phyloP scores from a whole-genome alignment of 2,888 invertebrate genomes.

The Aphidius colemani region DNA sequence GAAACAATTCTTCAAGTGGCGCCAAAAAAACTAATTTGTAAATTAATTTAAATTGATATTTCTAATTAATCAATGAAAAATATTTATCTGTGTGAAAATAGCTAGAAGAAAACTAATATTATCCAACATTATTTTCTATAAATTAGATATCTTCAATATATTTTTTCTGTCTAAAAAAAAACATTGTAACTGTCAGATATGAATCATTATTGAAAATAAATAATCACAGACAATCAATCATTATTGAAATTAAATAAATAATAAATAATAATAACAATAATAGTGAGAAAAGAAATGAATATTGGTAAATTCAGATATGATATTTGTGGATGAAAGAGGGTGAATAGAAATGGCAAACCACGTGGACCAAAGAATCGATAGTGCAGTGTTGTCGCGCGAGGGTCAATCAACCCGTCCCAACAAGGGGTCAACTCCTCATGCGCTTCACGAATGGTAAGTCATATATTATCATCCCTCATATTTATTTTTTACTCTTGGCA shows the following conservation, averaged over 20 bases:
- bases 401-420: constrained; percentile 53
- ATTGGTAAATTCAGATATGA: constrained; percentile 5
- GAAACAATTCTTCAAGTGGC: no score
- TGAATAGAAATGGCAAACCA: constrained; percentile 41
- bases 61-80: no score
- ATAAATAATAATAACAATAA: not conserved
- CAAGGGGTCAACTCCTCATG: constrained; percentile 52
- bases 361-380: constrained; percentile 56
- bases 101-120: no score
- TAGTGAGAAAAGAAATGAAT: not conserved
- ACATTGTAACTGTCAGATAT: no score
- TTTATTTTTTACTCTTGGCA: not conserved
- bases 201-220: no score
- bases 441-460: constrained; percentile 34
- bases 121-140: no score
- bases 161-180: no score
- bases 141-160: no score
- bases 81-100: no score
- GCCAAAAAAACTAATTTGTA: no score
- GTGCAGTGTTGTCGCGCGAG: constrained; percentile 57
- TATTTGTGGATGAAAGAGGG: constrained; percentile 51
- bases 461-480: constrained; percentile 9
- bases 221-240: no score
- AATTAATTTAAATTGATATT: no score
- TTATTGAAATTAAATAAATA: not conserved